A percentile compares a stretch with the other conserved stretches of the same genome.
These are phyloP conservation scores for Sciaenops ocellatus DNA, from an alignment of 2,797 vertebrate species.

Conservation along the genomic window DNA sequence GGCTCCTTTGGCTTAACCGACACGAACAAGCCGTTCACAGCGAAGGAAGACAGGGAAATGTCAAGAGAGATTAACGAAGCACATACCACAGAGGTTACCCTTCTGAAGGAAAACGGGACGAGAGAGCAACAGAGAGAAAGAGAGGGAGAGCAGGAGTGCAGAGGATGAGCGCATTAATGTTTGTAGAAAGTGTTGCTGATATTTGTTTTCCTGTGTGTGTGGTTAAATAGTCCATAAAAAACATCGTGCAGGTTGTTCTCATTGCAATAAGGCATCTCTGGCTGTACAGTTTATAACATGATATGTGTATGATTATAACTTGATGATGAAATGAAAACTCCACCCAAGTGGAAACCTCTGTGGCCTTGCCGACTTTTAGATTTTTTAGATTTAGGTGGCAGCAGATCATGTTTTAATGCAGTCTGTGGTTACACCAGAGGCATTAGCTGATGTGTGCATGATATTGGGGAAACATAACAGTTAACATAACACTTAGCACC, in stretches of 20 bases:
- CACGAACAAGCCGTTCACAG: constrained; percentile 61
- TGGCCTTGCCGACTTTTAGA: no score
- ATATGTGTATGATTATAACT: not conserved
- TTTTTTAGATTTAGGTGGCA: no score
- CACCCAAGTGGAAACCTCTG: no score
- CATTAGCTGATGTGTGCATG: no score
- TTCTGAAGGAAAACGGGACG: constrained; percentile 54
- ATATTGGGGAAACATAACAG: no score
- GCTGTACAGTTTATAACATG: not conserved
- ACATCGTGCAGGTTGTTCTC: not conserved
- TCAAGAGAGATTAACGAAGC: constrained; percentile 81
- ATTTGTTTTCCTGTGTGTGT: constrained; percentile 26
- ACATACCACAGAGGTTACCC: constrained; percentile 78
- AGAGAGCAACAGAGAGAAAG: constrained; percentile 10
- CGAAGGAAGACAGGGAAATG: constrained; percentile 77
- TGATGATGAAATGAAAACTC: no score
- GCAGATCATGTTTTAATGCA: no score
- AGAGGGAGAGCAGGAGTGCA: not conserved
- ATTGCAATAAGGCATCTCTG: not conserved
- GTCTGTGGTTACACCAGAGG: no score
- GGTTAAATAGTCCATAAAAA: not conserved
- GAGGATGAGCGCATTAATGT: constrained; percentile 31
- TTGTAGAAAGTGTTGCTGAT: constrained; percentile 22
- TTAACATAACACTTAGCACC: no score
- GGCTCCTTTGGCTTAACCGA: constrained; percentile 59